These are phyloP conservation scores for Strigops habroptila DNA, from an alignment of 2,113 vertebrate species.

Conservation along the genomic window DNA sequence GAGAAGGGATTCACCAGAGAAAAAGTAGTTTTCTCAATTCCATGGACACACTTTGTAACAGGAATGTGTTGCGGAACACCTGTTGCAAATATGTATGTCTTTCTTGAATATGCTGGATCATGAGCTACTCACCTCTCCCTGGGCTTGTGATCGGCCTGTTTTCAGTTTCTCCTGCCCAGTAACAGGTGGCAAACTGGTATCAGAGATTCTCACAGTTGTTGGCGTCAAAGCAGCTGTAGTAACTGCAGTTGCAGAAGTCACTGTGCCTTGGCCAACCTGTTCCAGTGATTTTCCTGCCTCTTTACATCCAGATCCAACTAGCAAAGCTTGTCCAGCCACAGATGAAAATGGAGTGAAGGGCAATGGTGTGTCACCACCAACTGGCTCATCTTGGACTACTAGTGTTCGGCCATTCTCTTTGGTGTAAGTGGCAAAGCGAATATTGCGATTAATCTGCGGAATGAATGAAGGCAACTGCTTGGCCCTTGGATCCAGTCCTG, in stretches of 20 bases:
- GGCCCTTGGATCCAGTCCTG: conserved; percentile 72
- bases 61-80: neutral
- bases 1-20: neutral
- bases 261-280: conserved; percentile 73
- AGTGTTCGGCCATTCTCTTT: conserved; percentile 93
- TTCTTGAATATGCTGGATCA: neutral
- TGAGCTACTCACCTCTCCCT: conserved; percentile 84
- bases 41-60: neutral
- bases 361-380: conserved; percentile 72
- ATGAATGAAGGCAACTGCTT: conserved; percentile 75
- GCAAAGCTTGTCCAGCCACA: conserved; percentile 81
- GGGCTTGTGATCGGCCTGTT: conserved; percentile 72
- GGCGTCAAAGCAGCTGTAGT: conserved; percentile 80
- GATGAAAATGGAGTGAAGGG: conserved; percentile 84
- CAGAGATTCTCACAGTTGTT: conserved; percentile 81
- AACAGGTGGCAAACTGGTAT: conserved; percentile 77
- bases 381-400: conserved; percentile 83
- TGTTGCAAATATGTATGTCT: neutral
- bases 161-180: conserved; percentile 80
- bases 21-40: neutral
- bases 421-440: conserved; percentile 84
- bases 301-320: conserved; percentile 78
- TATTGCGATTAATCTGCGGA: conserved; percentile 85
- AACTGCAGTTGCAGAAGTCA: conserved; percentile 71
- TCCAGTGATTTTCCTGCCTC: conserved; percentile 79